Base-by-base conservation (phyloP, 2,888 invertebrate species). In the Cantharis lateralis region DNA sequence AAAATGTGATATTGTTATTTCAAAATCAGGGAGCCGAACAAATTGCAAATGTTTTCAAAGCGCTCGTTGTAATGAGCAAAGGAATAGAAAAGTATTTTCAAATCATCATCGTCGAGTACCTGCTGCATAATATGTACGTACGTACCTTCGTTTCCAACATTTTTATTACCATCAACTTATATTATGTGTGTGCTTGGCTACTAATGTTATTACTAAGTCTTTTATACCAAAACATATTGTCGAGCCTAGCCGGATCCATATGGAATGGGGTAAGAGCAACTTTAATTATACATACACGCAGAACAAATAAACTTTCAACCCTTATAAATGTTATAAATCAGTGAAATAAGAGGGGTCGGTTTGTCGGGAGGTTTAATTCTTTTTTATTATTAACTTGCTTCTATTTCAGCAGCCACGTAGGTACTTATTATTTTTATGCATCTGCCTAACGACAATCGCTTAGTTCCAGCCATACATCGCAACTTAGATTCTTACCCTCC, bases 201-300 rank as follows among this genome's bases (percentile, higher is more conserved):
- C 48, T 18, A 24, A 62, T 20, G 15, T 66, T 18, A 70, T 15
- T 66, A 68, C 66, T 69, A 72, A 75, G 71, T 72, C 70, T 77
- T 80, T 82, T 82, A 84, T 82, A 80, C 80, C 81, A 15, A 76
- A 85, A 82, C 85, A 84, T 84, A 86, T 85, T 85, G 85, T 81
- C 62, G 77, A 78, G 81, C 81, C 84, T 84, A 80, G 76, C n/a
- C n/a, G 62, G 62, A 61, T 13, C 18, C 15, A 74, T 26, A 69
- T 24, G 79, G 78, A n/a, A 75, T 77, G 80, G 83, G 84, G 82
- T 83, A 82, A 81, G 85, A 82, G 84, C 82, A 81, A 76, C 82
- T 84, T 84, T 85, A 84, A 85, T 84, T 82, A 84, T 83, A 83
- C 82, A 83, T 84, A 82, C 80, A 78, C 81, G 81, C 80, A 80